Evolutionary conservation across 2,113 vertebrate species (phyloP), one percentile per base, ranked within the genome.

Genomic region (Colaptes auratus): DNA sequence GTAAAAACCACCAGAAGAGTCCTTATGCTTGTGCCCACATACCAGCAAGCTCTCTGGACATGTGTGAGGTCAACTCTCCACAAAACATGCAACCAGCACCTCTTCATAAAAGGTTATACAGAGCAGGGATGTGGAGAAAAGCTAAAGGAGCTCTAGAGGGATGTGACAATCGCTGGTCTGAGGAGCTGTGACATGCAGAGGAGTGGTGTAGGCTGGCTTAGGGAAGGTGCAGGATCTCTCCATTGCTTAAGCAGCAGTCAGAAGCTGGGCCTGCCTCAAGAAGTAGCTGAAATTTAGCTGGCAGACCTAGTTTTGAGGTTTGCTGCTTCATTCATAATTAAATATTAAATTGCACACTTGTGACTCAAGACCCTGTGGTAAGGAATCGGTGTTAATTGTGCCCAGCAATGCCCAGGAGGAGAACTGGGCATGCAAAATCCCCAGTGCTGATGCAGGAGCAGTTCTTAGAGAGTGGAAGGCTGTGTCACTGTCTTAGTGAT

Each of bases 251-350:
- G 64, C 28, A 74, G n/a, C 0, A 25, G 72, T 82, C 64, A 82
- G 65, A 71, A 82, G 46, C 82, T 67, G 35, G 67, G 67, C 42
- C 75, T 82, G 42, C 60, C 9, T 65, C 42, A 80, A 3, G 7
- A 89, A 52, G 78, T 63, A 91, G 85, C 36, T 58, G 42, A 83
- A 80, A 60, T 92, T 53, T 91, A 87, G 75, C 84, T 95, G 89
- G 48, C 87, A 88, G 84, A 80, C 75, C 52, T 93, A 58, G 85
- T 91, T 92, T 91, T 93, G 82, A 91, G 92, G 87, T 89, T 91
- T 71, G 48, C 71, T 78, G 19, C 69, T 91, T 67, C 3, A 0
- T 89, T 91, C 12, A 2, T 63, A 67, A 58, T 91, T 89, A 88
- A 87, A 86, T 88, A 67, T 63, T 93, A 82, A 89, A 73, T 66